phyloP scores from a whole-genome alignment of 2,888 invertebrate genomes.

The Trilocha varians region DNA sequence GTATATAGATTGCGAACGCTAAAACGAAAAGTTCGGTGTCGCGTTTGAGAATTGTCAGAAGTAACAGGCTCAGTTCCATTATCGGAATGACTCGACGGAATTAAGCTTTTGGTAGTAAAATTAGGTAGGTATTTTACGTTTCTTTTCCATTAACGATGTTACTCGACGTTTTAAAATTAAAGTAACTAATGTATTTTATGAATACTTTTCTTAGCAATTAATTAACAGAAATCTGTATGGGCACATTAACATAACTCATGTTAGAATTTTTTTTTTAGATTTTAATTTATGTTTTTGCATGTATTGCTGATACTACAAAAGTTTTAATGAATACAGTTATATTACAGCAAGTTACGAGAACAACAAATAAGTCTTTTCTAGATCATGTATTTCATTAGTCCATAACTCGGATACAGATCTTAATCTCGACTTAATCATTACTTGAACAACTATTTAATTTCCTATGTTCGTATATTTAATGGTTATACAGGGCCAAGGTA shows the following conservation, averaged over 20 bases:
- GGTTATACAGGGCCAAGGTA: slow-evolving; percentile 37
- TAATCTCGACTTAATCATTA: slow-evolving; percentile 52
- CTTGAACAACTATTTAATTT: slow-evolving; percentile 62
- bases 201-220: too few species aligned
- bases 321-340: too few species aligned
- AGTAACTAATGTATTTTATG: too few species aligned
- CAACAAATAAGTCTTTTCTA: too few species aligned
- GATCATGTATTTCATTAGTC: background rate
- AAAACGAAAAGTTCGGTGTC: slow-evolving; percentile 1
- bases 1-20: background rate
- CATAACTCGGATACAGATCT: slow-evolving; percentile 30
- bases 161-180: too few species aligned
- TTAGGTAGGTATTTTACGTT: background rate
- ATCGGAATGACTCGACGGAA: background rate
- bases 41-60: background rate
- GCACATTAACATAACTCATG: too few species aligned
- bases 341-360: too few species aligned
- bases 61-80: background rate
- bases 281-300: too few species aligned
- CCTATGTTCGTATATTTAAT: slow-evolving; percentile 65
- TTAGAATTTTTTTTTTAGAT: too few species aligned
- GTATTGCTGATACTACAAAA: too few species aligned
- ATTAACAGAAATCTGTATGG: too few species aligned
- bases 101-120: background rate
- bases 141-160: background rate